Evolutionary conservation across 2,888 invertebrate species (phyloP).

Genomic region (Exephanes ischioxanthus): DNA sequence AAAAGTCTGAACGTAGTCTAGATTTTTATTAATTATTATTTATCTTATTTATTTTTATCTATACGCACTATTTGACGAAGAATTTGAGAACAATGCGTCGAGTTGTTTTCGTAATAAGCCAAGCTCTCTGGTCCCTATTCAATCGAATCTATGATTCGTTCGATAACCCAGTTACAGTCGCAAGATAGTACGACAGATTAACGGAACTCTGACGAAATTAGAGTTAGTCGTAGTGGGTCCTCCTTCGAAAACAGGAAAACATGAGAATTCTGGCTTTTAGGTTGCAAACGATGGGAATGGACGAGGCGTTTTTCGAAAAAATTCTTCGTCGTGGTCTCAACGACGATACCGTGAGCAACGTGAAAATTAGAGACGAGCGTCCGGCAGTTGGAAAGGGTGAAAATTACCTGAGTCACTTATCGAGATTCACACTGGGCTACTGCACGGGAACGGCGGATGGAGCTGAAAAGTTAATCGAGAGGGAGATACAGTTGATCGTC

Average conservation of each 20-base stretch:
- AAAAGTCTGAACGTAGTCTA: too few relatives aligned
- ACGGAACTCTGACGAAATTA: too few relatives aligned
- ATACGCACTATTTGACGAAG: too few relatives aligned
- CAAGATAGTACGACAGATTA: too few relatives aligned
- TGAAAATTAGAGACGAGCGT: conserved; percentile 64
- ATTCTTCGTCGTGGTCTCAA: conserved; percentile 40
- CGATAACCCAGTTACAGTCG: too few relatives aligned
- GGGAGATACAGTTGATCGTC: conserved; percentile 61
- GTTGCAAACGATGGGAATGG: conserved; percentile 1
- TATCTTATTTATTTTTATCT: too few relatives aligned
- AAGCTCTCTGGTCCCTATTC: too few relatives aligned
- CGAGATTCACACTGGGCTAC: conserved; percentile 59
- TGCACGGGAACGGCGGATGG: neutral
- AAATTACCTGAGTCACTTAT: conserved; percentile 65
- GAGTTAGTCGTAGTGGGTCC: too few relatives aligned
- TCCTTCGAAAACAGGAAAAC: neutral
- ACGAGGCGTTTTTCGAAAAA: conserved; percentile 47
- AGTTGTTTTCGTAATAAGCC: too few relatives aligned
- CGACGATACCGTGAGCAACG: conserved; percentile 53
- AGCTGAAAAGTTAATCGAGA: conserved; percentile 34
- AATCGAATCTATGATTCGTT: too few relatives aligned
- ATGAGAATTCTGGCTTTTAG: neutral
- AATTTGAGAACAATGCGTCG: too few relatives aligned
- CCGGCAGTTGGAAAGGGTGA: conserved; percentile 72
- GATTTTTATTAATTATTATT: too few relatives aligned